Evolutionary conservation across 2,888 invertebrate genomes (phyloP), one percentile per base, ranked within the genome.

Genomic region (Empis livida): DNA sequence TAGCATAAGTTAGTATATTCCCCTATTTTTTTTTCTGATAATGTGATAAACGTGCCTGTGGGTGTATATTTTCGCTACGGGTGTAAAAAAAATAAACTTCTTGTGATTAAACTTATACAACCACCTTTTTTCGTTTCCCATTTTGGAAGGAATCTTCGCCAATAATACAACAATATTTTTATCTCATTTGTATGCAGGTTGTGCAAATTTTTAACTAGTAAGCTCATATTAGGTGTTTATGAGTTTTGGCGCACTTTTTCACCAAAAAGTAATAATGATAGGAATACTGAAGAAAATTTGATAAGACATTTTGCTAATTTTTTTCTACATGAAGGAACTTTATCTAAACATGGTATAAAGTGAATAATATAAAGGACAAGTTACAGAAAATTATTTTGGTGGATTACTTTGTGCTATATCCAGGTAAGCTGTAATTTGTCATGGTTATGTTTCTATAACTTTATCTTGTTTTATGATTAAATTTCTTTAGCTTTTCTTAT

Each of bases 141-240:
- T n/a, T 35, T 35, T 35, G 5, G 32, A 32, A 32, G 9, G 10
- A 32, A 32, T 13, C 9, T 27, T 27, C 23, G 23, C 45, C 11
- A n/a, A 31, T 14, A 44, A 40, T 10, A 37, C 10, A 11, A n/a
- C 42, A 47, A 43, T 54, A 45, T 50, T 49, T 47, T 48, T 47
- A 42, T 13, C 35, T 48, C 49, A 56, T 58, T 59, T 57, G 57
- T 57, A 60, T 60, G 55, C 59, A 56, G 49, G 51, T 48, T 52
- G 51, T 48, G 54, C 48, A 46, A 45, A 47, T 45, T 47, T n/a
- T 48, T 53, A 54, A 53, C 53, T 54, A 55, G 55, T 56, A 57
- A 58, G 56, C 54, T 47, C 52, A 53, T 54, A 59, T 59, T 55
- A 56, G 56, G 57, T 60, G 60, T 57, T 59, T 57, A 58, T 57